A percentile compares a stretch with the other conserved stretches of the same genome.
These are phyloP conservation scores for Cavia aperea DNA, from an alignment of 2,113 vertebrate genomes.

Conservation along the genomic window DNA sequence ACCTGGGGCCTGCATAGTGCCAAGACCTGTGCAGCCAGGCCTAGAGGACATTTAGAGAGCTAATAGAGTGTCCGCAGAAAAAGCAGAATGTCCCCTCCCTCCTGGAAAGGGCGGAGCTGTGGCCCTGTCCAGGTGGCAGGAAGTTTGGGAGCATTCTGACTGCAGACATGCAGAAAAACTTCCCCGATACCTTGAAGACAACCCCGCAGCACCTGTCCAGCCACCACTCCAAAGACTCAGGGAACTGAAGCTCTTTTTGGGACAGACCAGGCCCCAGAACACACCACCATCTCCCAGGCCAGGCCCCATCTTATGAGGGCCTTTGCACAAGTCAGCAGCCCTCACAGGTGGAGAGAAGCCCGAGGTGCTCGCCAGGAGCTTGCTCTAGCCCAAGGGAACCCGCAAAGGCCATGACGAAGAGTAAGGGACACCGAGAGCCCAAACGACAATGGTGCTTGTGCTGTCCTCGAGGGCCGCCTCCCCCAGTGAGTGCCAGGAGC, in stretches of 20 bases:
- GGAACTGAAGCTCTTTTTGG: background rate
- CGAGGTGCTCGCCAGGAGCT: rapidly evolving
- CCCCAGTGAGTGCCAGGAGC: background rate
- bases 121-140: background rate
- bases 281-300: too few species aligned
- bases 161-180: background rate
- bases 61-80: background rate
- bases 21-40: constrained; percentile 80
- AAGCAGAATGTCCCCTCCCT: background rate
- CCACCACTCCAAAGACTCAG: background rate
- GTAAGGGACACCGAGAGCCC: background rate
- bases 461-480: background rate
- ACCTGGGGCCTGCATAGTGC: constrained; percentile 78
- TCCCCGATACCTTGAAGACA: background rate
- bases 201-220: background rate
- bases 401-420: background rate
- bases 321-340: background rate
- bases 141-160: background rate
- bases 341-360: too few species aligned
- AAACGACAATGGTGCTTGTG: background rate
- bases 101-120: background rate
- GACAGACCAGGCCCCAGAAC: background rate
- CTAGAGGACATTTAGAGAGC: background rate
- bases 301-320: rapidly evolving
- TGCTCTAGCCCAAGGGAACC: background rate